Evolutionary conservation across 2,888 invertebrate genomes (phyloP).

Genomic region (Drosophila meridiana): DNA sequence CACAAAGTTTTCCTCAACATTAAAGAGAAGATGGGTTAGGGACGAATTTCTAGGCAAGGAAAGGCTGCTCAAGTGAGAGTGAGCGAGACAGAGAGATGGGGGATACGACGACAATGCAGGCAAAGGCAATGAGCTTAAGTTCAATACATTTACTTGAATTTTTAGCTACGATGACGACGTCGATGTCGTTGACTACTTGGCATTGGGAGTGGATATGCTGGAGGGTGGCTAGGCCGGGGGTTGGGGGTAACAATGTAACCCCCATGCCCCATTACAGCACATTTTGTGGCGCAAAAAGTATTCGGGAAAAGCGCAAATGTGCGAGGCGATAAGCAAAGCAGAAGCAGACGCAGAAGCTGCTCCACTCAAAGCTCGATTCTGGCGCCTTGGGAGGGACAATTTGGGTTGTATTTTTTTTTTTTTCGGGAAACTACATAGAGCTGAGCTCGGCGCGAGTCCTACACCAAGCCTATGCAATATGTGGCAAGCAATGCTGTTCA

Average conservation of each 20-base stretch:
- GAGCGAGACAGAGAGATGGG: neutral
- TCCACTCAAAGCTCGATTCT: slow-evolving; percentile 18
- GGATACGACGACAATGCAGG: slow-evolving; percentile 51
- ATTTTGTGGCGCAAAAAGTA: slow-evolving; percentile 54
- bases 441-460: slow-evolving; percentile 8
- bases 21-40: slow-evolving; percentile 44
- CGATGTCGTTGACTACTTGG: slow-evolving; percentile 71
- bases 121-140: slow-evolving; percentile 77
- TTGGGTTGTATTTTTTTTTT: slow-evolving; percentile 13
- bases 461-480: neutral
- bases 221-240: neutral
- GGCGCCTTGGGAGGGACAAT: slow-evolving; percentile 31
- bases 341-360: slow-evolving; percentile 33
- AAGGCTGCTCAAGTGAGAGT: neutral
- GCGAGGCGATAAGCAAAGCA: slow-evolving; percentile 78
- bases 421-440: slow-evolving; percentile 15
- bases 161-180: slow-evolving; percentile 57
- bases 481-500: neutral
- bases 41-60: neutral
- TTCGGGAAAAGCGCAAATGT: slow-evolving; percentile 71
- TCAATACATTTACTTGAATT: slow-evolving; percentile 79
- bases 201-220: slow-evolving; percentile 31
- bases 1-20: slow-evolving; percentile 65
- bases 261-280: slow-evolving; percentile 66
- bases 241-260: slow-evolving; percentile 37